These are phyloP conservation scores for Acrobeloides nanus DNA, from an alignment of 2,888 invertebrate species.

Conservation along the genomic window DNA sequence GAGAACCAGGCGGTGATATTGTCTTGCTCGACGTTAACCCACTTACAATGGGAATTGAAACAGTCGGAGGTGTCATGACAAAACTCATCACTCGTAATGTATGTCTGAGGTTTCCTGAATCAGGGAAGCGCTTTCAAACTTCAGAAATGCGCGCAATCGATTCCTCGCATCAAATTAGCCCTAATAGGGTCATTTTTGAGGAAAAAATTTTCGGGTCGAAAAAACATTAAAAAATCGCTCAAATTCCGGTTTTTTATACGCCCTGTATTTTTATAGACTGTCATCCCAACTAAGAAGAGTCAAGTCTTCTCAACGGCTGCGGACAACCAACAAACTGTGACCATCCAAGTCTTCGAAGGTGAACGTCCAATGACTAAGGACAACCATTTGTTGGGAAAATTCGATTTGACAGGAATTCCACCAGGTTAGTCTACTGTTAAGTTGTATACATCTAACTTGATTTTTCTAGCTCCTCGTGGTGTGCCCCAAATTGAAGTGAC, in stretches of 20 bases:
- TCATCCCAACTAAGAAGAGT: constrained; percentile 96
- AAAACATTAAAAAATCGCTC: too few relatives aligned
- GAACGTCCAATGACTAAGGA: constrained; percentile 99
- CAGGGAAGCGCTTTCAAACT: too few relatives aligned
- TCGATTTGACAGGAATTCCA: constrained; percentile 66
- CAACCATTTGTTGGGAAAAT: constrained; percentile 95
- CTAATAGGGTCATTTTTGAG: too few relatives aligned
- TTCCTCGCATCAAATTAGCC: too few relatives aligned
- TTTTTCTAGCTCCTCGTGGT: constrained; percentile 25
- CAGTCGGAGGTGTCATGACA: constrained; percentile 99
- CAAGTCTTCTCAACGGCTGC: constrained; percentile 98
- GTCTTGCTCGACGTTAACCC: constrained; percentile 89
- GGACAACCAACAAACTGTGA: constrained; percentile 97
- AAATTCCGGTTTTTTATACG: too few relatives aligned
- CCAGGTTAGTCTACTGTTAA: too few relatives aligned
- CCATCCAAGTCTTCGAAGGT: constrained; percentile 93
- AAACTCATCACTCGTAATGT: constrained; percentile 91
- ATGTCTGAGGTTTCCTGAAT: too few relatives aligned
- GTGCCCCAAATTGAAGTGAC: constrained; percentile 50
- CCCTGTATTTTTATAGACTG: too few relatives aligned
- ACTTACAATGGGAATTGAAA: constrained; percentile 97
- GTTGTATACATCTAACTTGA: too few relatives aligned
- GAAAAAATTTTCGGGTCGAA: too few relatives aligned
- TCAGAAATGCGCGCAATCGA: too few relatives aligned
- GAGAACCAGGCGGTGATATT: constrained; percentile 69